Conservation (phyloP, 2,888 invertebrate species). For the Neuroscelio doddi region DNA sequence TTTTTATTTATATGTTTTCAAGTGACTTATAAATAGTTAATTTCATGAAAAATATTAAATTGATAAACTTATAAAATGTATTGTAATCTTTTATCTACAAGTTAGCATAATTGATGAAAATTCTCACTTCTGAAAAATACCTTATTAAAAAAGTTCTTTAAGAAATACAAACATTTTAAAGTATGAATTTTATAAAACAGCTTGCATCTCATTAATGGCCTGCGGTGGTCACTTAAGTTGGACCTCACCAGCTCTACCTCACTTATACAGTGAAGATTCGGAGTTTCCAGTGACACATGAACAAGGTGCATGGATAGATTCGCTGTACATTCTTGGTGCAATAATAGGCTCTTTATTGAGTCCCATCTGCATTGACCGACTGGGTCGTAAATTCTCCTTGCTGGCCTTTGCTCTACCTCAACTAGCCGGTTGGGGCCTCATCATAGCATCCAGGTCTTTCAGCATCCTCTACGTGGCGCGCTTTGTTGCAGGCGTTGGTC, state of each 20-base stretch:
- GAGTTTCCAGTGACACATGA: slow-evolving; percentile 55
- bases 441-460: slow-evolving; percentile 55
- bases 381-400: slow-evolving; percentile 62
- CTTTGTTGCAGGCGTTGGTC: slow-evolving; percentile 72
- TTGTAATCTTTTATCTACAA: too few species aligned
- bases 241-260: slow-evolving; percentile 63
- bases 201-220: slow-evolving; percentile 60
- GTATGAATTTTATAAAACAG: too few species aligned
- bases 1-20: too few species aligned
- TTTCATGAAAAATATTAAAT: too few species aligned
- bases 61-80: too few species aligned
- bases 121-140: too few species aligned
- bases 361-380: slow-evolving; percentile 56
- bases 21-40: too few species aligned
- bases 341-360: slow-evolving; percentile 58
- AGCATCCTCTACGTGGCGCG: slow-evolving; percentile 68
- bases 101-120: too few species aligned
- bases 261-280: slow-evolving; percentile 53
- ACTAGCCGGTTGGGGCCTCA: slow-evolving; percentile 60
- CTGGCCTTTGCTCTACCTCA: slow-evolving; percentile 59
- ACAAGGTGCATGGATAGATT: slow-evolving; percentile 63
- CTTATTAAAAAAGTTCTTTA: too few species aligned
- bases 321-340: slow-evolving; percentile 60
- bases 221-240: slow-evolving; percentile 63
- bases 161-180: too few species aligned